Percentiles rank a stretch among this genome's conserved stretches.
phyloP scores from a whole-genome alignment of 2,888 invertebrate species.

The Coleophora flavipennella region DNA sequence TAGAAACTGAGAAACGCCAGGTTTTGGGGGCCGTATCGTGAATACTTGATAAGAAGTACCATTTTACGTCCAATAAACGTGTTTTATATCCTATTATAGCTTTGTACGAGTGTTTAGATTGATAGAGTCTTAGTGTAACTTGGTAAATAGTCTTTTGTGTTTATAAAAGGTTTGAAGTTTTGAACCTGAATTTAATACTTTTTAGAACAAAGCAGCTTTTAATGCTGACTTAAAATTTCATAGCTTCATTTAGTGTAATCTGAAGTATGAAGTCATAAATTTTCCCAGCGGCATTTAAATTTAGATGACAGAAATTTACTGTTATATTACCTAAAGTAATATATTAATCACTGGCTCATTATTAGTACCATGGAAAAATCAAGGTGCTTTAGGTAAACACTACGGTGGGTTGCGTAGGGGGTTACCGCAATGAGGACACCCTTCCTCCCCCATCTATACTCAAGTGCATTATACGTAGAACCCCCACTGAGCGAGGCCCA shows the following conservation, averaged over 20 bases:
- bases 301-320: slow-evolving; percentile 14
- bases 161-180: slow-evolving; percentile 1
- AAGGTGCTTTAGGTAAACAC: slow-evolving; percentile 42
- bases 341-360: too few species aligned
- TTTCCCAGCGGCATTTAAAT: not conserved
- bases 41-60: slow-evolving; percentile 30
- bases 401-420: slow-evolving; percentile 22
- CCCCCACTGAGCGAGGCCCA: slow-evolving; percentile 39
- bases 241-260: too few species aligned
- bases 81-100: slow-evolving; percentile 32
- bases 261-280: not conserved
- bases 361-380: slow-evolving; percentile 34
- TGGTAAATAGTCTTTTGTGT: slow-evolving; percentile 7
- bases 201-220: too few species aligned
- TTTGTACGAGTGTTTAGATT: slow-evolving; percentile 26
- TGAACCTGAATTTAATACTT: too few species aligned
- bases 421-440: slow-evolving; percentile 17
- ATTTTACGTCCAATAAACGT: slow-evolving; percentile 30
- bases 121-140: slow-evolving; percentile 21
- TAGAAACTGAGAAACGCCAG: slow-evolving; percentile 15
- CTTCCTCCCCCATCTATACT: slow-evolving; percentile 42
- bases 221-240: too few species aligned
- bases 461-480: slow-evolving; percentile 63
- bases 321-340: slow-evolving; percentile 7
- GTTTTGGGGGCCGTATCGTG: slow-evolving; percentile 18